These are phyloP conservation scores for Poeciliopsis turneri DNA, from an alignment of 2,797 vertebrate genomes.

Conservation along the genomic window DNA sequence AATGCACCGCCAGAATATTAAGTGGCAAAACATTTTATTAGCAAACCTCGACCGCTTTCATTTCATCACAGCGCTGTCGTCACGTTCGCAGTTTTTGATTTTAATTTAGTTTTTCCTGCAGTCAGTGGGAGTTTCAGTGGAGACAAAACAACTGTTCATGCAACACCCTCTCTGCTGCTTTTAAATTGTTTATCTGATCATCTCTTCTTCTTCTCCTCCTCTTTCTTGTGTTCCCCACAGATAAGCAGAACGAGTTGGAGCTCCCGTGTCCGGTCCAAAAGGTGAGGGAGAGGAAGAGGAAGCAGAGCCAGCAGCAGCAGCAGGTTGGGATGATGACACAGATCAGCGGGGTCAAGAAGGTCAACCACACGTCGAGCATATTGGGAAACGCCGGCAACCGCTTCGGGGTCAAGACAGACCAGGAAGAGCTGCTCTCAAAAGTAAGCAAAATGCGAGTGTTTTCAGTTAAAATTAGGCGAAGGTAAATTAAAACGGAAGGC, in stretches of 20 bases:
- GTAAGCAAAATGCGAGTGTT: constrained; percentile 57
- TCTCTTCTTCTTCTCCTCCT: constrained; percentile 12
- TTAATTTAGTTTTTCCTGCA: neutral
- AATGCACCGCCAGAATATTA: constrained; percentile 19
- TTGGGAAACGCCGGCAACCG: constrained; percentile 88
- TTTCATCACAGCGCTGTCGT: neutral
- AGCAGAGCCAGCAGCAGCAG: constrained; percentile 83
- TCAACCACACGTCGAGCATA: constrained; percentile 89
- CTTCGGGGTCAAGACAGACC: constrained; percentile 95
- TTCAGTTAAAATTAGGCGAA: too few relatives aligned
- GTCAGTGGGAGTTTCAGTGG: neutral
- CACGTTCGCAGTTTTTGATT: neutral
- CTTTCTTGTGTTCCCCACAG: constrained; percentile 67
- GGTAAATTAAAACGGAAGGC: too few relatives aligned
- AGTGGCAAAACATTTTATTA: constrained; percentile 27
- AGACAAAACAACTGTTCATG: neutral
- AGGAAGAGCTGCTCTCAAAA: constrained; percentile 94
- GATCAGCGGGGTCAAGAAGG: constrained; percentile 94
- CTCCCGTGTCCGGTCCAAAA: constrained; percentile 94
- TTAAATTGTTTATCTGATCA: neutral
- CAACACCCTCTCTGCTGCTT: neutral
- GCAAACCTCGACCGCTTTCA: neutral
- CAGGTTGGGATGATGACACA: constrained; percentile 90
- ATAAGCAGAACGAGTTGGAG: constrained; percentile 98
- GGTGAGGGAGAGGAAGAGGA: constrained; percentile 94